A percentile compares a stretch with the other conserved stretches of the same genome.
phyloP scores from a whole-genome alignment of 2,113 vertebrate species.

The Cinclus mexicanus region DNA sequence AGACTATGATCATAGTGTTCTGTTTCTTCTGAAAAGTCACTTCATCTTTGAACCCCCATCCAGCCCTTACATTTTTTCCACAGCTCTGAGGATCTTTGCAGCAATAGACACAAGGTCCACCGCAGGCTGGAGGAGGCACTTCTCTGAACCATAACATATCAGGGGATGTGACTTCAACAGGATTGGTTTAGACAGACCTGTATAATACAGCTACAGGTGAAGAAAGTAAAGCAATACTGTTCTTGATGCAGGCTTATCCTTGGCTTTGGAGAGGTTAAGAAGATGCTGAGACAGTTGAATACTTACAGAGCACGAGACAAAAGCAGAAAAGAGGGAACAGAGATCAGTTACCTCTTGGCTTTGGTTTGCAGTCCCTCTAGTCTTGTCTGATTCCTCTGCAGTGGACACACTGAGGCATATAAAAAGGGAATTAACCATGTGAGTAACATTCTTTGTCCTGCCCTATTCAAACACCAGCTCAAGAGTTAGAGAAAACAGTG shows the following conservation, averaged over 20 bases:
- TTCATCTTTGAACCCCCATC: neutral
- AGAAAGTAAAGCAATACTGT: neutral
- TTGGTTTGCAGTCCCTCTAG: neutral
- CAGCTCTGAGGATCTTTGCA: neutral
- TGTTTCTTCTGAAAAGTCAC: neutral
- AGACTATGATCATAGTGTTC: neutral
- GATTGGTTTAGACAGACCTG: neutral
- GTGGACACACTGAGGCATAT: fast-evolving
- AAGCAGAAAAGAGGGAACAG: neutral
- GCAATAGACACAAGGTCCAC: neutral
- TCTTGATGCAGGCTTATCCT: neutral
- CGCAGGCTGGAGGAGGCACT: fast-evolving
- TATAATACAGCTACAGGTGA: neutral
- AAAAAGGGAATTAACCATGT: neutral
- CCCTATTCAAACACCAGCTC: neutral
- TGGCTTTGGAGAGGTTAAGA: neutral
- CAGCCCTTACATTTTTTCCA: neutral
- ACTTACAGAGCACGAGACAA: neutral
- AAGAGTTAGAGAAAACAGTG: neutral
- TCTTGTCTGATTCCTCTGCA: neutral
- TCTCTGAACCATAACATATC: neutral
- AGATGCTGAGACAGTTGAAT: neutral
- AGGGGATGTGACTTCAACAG: neutral
- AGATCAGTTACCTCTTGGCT: neutral
- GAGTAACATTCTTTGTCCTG: neutral